Base-by-base conservation (phyloP, 2,113 vertebrate genomes). In the Hippocampus guttulatus region DNA sequence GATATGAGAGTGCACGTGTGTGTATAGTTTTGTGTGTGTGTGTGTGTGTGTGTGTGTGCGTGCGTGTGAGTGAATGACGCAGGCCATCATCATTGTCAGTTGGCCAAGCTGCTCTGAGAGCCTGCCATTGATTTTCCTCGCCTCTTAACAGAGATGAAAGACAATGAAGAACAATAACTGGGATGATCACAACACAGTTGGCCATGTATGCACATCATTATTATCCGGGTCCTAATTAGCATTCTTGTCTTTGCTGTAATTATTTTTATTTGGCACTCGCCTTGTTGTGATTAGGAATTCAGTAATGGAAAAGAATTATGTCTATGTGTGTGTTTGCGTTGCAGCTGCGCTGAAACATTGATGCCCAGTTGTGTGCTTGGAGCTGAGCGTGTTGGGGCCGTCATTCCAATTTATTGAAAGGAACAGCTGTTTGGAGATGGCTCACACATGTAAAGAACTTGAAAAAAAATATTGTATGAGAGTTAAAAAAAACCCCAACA, bases 151-250 rank as follows among this genome's bases (percentile, higher is more conserved):
- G 85, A 89, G 81, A 86, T 88, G 86, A 90, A 90, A 87, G 88
- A 91, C 90, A 89, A 90, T 90, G 91, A 90, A 89, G 88, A 90
- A 91, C 86, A 90, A 88, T 91, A 90, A 91, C 86, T 75, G 87
- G 61, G 81, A 92, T 90, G 84, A 89, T 88, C 85, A 86, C 80
- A 83, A 78, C 86, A 81, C 84, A 78, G 78, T 79, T 84, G 84
- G 82, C 85, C 82, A 85, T 87, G 79, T 87, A 75, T 75, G 75
- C 81, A 79, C 74, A 79, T 74, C 86, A 84, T 85, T 76, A 90
- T 87, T 87, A 82, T 79, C 87, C 83, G 77, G 79, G 75, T 78
- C 82, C 75, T 82, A 79, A 87, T 91, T 85, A 88, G 81, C 77
- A 79, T 86, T 77, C 80, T 73, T 83, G 81, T 69, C 77, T 81